Base-by-base conservation (phyloP, 2,888 invertebrate genomes). In the Coleophora deauratella region DNA sequence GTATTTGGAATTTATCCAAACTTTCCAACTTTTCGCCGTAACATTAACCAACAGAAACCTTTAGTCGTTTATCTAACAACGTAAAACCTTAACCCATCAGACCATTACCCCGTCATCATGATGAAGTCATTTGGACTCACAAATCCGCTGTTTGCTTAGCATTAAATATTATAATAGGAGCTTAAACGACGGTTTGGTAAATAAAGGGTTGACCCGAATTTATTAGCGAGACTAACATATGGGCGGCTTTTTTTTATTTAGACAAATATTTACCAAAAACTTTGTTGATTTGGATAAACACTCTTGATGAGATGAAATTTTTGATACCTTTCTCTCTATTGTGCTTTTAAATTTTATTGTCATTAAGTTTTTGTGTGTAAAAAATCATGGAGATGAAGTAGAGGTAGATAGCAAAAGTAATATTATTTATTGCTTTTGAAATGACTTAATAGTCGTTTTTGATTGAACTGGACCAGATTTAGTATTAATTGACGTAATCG, bases 161-260 rank as follows among this genome's bases (percentile, higher is more conserved):
- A 80, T 84, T 84, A 76, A 76, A 79, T 80, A 73, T 81, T 72
- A 81, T 84, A 84, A 82, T 81, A 55, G 76, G 72, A 68, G 65
- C 61, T 63, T 69, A 75, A 78, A 76, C 72, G 76, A 68, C 63
- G 58, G 63, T 61, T 57, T 53, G 57, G 72, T 65, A 77, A 81
- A 81, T 78, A 77, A 82, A 82, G 82, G 82, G 82, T 81, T 82
- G 72, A 66, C 59, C 55, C 50, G 60, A 69, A 65, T 74, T 72
- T 67, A 73, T 75, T 72, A 67, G 21, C 21, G 21, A 21, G 60
- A 55, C 61, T 52, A 70, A 71, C 81, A 72, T 71, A 66, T 66
- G 70, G 66, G 51, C 43, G 53, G 55, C 62, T 58, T 56, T 50
- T 44, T 63, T 61, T 57, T 46, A 48, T 54, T 54, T 45, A 42